Evolutionary conservation across 2,888 invertebrate species (phyloP).

Genomic region (Erynnis tages): DNA sequence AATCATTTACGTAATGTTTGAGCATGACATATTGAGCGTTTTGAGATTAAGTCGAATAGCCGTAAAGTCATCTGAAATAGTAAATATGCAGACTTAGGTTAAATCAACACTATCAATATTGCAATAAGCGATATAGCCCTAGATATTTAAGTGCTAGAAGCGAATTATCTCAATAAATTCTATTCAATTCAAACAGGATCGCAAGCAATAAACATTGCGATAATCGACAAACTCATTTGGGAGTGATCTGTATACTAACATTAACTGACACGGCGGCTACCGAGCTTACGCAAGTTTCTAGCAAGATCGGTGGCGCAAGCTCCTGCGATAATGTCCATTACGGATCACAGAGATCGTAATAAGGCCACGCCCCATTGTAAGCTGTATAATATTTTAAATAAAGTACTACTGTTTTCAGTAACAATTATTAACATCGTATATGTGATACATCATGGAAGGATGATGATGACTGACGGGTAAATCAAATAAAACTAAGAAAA

Average conservation of each 20-base stretch:
- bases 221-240: constrained; percentile 32
- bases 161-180: constrained; percentile 4
- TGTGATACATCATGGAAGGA: too few species aligned
- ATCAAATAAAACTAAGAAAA: too few species aligned
- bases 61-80: too few species aligned
- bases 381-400: too few species aligned
- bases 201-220: constrained; percentile 18
- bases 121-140: neutral
- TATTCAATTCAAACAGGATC: neutral
- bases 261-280: constrained; percentile 43
- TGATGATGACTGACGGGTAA: too few species aligned
- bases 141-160: neutral
- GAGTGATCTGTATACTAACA: constrained; percentile 29
- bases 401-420: too few species aligned
- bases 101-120: neutral
- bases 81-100: too few species aligned
- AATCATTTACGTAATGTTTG: too few species aligned
- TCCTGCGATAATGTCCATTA: constrained; percentile 36
- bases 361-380: constrained; percentile 9
- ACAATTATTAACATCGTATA: too few species aligned
- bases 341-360: neutral
- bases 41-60: too few species aligned
- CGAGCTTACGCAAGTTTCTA: constrained; percentile 76
- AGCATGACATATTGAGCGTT: too few species aligned
- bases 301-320: constrained; percentile 66